Evolutionary conservation across 2,113 vertebrate genomes (phyloP).

Genomic region (Planiliza haematocheilus): DNA sequence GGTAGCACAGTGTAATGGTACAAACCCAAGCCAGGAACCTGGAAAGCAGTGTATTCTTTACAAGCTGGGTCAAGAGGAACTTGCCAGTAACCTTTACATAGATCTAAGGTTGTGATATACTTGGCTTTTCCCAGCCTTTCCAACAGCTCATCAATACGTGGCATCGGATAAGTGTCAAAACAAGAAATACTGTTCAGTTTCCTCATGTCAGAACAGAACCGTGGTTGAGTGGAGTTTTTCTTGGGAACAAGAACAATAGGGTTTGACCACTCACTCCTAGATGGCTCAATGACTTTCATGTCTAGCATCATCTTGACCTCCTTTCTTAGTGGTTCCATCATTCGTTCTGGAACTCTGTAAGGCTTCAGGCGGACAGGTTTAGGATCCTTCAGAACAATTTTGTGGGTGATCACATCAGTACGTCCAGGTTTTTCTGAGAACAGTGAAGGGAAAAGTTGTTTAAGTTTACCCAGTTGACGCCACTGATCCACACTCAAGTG

Average conservation of each 20-base stretch:
- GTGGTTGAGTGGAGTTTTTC: too few relatives aligned
- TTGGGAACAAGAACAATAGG: too few relatives aligned
- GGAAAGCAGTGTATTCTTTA: too few relatives aligned
- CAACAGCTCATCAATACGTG: neutral
- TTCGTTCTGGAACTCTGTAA: too few relatives aligned
- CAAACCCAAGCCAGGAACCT: neutral
- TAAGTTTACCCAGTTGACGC: conserved; percentile 4
- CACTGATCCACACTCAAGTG: neutral
- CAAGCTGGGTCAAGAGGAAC: too few relatives aligned
- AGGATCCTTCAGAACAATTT: too few relatives aligned
- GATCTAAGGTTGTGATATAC: too few relatives aligned
- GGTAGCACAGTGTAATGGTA: neutral
- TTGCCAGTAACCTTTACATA: too few relatives aligned
- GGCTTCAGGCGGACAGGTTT: too few relatives aligned
- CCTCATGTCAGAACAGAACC: too few relatives aligned
- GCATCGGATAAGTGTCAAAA: conserved; percentile 3
- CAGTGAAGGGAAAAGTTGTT: neutral
- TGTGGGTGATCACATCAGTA: conserved; percentile 3
- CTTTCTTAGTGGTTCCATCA: neutral
- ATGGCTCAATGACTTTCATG: neutral
- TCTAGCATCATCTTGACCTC: neutral
- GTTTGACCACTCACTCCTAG: neutral
- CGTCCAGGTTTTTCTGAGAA: neutral
- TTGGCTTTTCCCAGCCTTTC: neutral
- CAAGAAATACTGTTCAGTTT: neutral